phyloP scores from a whole-genome alignment of 2,113 vertebrate genomes.

The Corythoichthys intestinalis region DNA sequence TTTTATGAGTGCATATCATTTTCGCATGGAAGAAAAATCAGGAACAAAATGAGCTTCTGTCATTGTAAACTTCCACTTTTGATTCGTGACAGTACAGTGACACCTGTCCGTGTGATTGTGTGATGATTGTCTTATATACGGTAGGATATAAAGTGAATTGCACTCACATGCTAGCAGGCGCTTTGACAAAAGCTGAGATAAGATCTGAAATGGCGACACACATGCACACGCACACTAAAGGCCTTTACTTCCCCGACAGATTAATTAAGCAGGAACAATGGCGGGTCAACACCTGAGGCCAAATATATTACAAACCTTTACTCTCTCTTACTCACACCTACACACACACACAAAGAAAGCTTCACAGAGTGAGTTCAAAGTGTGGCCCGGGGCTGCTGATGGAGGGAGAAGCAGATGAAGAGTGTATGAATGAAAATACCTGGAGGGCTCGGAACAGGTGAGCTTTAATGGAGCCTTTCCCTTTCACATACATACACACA shows the following conservation, averaged over 20 bases:
- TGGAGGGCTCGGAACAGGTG: slow-evolving; percentile 68
- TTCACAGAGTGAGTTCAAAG: slow-evolving; percentile 60
- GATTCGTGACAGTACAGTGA: no score
- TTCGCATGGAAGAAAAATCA: no score
- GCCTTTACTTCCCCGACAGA: slow-evolving; percentile 27
- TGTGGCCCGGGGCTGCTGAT: slow-evolving; percentile 40
- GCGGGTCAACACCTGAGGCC: slow-evolving; percentile 41
- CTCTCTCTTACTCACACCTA: slow-evolving; percentile 8
- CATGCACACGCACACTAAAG: slow-evolving; percentile 28
- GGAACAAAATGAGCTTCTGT: no score
- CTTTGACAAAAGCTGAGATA: slow-evolving; percentile 53
- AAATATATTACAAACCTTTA: slow-evolving; percentile 57
- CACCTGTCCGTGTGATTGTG: background rate
- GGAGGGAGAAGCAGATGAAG: slow-evolving; percentile 44
- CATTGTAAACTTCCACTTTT: no score
- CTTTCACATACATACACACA: slow-evolving; percentile 50
- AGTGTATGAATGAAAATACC: slow-evolving; percentile 64
- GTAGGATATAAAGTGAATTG: slow-evolving; percentile 7
- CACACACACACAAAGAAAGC: slow-evolving; percentile 34
- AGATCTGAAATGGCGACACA: slow-evolving; percentile 52
- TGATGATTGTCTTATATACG: background rate
- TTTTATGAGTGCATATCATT: no score
- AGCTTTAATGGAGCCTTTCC: slow-evolving; percentile 70
- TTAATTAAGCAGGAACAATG: slow-evolving; percentile 48
- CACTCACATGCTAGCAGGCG: slow-evolving; percentile 19